Evolutionary conservation across 2,113 vertebrate genomes (phyloP), one percentile per base, ranked within the genome.

Genomic region (Symphodus melops): DNA sequence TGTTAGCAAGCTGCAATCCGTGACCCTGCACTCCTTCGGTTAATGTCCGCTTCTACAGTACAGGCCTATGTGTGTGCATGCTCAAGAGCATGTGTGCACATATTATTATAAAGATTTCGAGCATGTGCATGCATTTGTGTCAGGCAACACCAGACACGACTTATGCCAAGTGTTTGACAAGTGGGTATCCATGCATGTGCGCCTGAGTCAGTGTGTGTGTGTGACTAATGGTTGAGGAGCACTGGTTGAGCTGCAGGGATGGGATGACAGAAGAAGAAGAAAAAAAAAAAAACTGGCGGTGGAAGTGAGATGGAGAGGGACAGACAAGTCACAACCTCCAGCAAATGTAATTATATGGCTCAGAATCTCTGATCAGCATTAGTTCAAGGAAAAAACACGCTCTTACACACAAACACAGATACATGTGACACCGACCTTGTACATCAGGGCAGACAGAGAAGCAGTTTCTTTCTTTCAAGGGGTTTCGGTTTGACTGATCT

Each of bases 1-100:
- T 87, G 77, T 85, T 78, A 86, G 82, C 85, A 81, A 48, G 72
- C 76, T 80, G 79, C 85, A 90, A 86, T 75, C 73, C 67, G 79
- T 90, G 89, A 91, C 88, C 85, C 76, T 57, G 80, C 89, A 81
- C 81, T 68, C 16, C 55, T 84, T 65, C 48, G 9, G 48, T 42
- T 81, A 60, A 72, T 89, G 41, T 57, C 20, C 21, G 37, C 14
- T 23, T 78, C 59, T 39, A 36, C 28, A 44, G 20, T 56, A 19
- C 1, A 33, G 28, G 28, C 28, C 28, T 33, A 6, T 33, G 28
- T 33, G 28, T 33, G 28, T 72, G 39, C 37, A 19, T 55, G 11
- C n/a, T 39, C 54, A 37, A 1, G 5, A 49, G 6, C 20, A 66
- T 49, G 28, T 25, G 42, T 58, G 48, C 16, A 44, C 55, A n/a